Conservation (phyloP, 2,888 invertebrate species). For the Andrena dorsata region DNA sequence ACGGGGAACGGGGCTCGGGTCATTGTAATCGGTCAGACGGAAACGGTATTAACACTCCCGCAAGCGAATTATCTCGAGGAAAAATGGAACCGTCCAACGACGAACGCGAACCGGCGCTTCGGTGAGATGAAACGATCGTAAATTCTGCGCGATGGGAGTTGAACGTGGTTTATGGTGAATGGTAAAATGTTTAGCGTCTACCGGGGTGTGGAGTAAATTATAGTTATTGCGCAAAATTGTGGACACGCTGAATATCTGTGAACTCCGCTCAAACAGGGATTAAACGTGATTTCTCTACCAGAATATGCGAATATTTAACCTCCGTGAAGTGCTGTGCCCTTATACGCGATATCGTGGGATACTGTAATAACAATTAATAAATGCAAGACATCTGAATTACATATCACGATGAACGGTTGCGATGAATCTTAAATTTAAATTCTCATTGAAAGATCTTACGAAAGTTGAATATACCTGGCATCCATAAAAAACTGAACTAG, state of each 20-base stretch:
- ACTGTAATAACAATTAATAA: no score
- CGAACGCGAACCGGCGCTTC: not conserved
- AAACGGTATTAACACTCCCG: not conserved
- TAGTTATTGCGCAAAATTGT: constrained; percentile 5
- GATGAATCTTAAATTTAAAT: no score
- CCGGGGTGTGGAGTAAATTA: constrained; percentile 5
- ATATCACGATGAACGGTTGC: no score
- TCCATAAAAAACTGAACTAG: no score
- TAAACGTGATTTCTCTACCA: constrained; percentile 6
- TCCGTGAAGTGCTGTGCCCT: not conserved
- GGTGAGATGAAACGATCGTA: not conserved
- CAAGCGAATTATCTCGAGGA: not conserved
- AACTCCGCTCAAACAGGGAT: not conserved
- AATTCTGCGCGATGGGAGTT: not conserved
- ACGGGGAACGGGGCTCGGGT: not conserved
- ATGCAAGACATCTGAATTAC: no score
- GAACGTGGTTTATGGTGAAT: not conserved
- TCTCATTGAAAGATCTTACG: no score
- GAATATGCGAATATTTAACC: constrained; percentile 2
- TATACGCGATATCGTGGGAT: no score
- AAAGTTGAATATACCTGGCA: no score
- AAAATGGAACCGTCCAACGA: not conserved
- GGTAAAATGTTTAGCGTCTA: not conserved
- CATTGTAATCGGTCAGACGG: not conserved
- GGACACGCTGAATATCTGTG: not conserved